These are phyloP conservation scores for Trialeurodes vaporariorum DNA, from an alignment of 1,140 invertebrate genomes.

Conservation along the genomic window DNA sequence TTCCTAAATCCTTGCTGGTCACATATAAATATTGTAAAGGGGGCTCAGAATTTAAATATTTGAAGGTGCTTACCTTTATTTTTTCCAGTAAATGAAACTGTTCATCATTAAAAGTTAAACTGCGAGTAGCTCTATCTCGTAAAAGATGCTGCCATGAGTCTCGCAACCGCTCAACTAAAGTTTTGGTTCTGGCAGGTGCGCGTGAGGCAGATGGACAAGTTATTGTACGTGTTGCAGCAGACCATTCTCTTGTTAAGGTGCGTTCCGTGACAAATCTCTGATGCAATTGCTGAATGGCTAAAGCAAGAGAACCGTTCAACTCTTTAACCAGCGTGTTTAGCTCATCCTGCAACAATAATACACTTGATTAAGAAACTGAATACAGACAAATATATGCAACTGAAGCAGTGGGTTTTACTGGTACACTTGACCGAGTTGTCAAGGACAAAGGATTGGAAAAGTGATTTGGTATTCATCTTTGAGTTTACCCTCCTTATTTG, in stretches of 20 bases:
- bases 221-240: slow-evolving; percentile 48
- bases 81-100: slow-evolving; percentile 86
- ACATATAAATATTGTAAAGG: too few species aligned
- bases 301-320: slow-evolving; percentile 34
- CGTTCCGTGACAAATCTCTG: slow-evolving; percentile 43
- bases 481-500: neutral
- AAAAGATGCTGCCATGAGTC: slow-evolving; percentile 88
- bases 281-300: slow-evolving; percentile 44
- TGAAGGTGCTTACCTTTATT: slow-evolving; percentile 46
- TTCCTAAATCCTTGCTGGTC: too few species aligned
- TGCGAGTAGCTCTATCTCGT: slow-evolving; percentile 69
- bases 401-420: too few species aligned
- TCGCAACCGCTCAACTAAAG: slow-evolving; percentile 62
- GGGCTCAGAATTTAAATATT: too few species aligned
- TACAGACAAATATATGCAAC: neutral
- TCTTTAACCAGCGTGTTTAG: slow-evolving; percentile 35
- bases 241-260: slow-evolving; percentile 56
- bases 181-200: slow-evolving; percentile 55
- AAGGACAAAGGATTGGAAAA: too few species aligned
- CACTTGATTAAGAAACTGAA: slow-evolving; percentile 1
- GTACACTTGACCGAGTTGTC: too few species aligned
- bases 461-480: too few species aligned
- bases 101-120: slow-evolving; percentile 81
- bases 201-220: slow-evolving; percentile 51
- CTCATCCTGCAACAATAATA: slow-evolving; percentile 25